phyloP scores from a whole-genome alignment of 1,140 invertebrate species.

The Cotesia typhae region DNA sequence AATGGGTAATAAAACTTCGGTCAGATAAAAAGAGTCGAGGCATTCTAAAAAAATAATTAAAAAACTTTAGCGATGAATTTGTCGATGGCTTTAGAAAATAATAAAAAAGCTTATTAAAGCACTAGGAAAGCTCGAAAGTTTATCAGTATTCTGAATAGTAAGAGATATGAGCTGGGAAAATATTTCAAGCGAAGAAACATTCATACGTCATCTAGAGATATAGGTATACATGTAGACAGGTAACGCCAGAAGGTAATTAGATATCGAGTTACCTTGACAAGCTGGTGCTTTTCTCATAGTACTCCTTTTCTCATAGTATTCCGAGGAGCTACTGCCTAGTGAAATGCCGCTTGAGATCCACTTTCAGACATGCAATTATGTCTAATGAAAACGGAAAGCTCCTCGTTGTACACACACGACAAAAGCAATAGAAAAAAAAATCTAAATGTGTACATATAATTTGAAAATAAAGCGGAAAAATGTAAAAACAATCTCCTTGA shows the following conservation, averaged over 20 bases:
- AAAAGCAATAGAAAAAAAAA: slow-evolving; percentile 14
- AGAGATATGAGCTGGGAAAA: slow-evolving; percentile 27
- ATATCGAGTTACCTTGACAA: slow-evolving; percentile 51
- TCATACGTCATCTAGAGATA: slow-evolving; percentile 37
- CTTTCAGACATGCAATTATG: slow-evolving; percentile 53
- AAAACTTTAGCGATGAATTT: too few relatives aligned
- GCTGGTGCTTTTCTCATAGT: slow-evolving; percentile 24
- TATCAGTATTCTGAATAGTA: slow-evolving; percentile 4
- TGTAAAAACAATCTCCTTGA: neutral
- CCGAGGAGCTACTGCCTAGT: slow-evolving; percentile 26
- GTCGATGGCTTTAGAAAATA: too few relatives aligned
- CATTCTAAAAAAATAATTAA: too few relatives aligned
- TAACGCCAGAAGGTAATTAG: slow-evolving; percentile 51
- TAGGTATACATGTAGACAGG: slow-evolving; percentile 33
- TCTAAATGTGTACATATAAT: neutral
- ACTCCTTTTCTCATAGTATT: too few relatives aligned
- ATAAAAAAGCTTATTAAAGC: too few relatives aligned
- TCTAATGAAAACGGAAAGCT: slow-evolving; percentile 48
- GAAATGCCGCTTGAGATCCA: slow-evolving; percentile 42
- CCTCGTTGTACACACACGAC: slow-evolving; percentile 23
- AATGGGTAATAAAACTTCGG: too few relatives aligned
- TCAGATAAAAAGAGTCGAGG: too few relatives aligned
- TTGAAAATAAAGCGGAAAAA: too few relatives aligned
- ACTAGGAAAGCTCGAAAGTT: slow-evolving; percentile 11
- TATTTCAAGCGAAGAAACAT: slow-evolving; percentile 34